Conservation (phyloP, 2,888 invertebrate species). For the Napeogenes inachia region DNA sequence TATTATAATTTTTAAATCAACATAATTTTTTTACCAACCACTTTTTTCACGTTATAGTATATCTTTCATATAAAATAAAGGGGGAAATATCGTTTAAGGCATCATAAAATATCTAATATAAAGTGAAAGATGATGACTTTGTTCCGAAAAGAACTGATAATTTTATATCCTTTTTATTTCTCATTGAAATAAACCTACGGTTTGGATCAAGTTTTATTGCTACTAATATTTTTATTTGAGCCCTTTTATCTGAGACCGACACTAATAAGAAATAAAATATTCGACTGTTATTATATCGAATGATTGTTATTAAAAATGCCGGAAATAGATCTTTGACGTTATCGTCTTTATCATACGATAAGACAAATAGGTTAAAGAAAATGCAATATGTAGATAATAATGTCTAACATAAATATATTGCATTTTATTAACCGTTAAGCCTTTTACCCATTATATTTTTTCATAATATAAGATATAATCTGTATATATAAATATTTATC, state of each 20-base stretch:
- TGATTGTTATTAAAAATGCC: neutral
- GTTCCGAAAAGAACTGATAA: constrained; percentile 16
- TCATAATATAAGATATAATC: too few relatives aligned
- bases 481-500: too few relatives aligned
- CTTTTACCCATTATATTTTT: too few relatives aligned
- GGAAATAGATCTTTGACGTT: too few relatives aligned
- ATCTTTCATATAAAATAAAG: constrained; percentile 6
- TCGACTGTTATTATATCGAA: neutral
- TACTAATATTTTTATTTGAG: constrained; percentile 14
- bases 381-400: too few relatives aligned
- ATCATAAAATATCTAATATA: constrained; percentile 17
- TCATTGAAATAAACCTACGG: constrained; percentile 13
- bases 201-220: constrained; percentile 12
- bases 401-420: too few relatives aligned
- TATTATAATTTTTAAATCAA: too few relatives aligned
- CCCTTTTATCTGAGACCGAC: constrained; percentile 1
- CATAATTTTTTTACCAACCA: constrained; percentile 6
- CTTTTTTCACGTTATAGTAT: constrained; percentile 1
- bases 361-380: too few relatives aligned
- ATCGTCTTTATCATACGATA: too few relatives aligned
- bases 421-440: too few relatives aligned
- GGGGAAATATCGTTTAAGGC: constrained; percentile 5
- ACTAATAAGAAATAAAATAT: constrained; percentile 3
- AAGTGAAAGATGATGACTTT: constrained; percentile 16
- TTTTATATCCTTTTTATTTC: constrained; percentile 24